These are phyloP conservation scores for Cephus sareptanus DNA, from an alignment of 2,888 invertebrate genomes.

Conservation along the genomic window DNA sequence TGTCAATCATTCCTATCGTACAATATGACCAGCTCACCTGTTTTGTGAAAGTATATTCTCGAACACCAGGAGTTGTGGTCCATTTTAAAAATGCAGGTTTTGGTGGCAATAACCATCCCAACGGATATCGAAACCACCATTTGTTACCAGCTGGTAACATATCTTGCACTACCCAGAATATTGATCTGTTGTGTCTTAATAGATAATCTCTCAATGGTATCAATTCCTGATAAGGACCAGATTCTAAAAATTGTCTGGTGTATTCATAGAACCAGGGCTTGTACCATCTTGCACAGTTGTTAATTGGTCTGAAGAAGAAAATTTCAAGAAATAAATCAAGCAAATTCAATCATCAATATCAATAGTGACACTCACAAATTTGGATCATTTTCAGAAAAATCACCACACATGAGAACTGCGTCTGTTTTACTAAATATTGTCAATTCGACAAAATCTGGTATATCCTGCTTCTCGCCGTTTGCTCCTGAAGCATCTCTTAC, in stretches of 20 bases:
- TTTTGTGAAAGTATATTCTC: constrained; percentile 77
- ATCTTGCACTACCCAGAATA: constrained; percentile 80
- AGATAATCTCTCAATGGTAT: constrained; percentile 76
- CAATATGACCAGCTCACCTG: constrained; percentile 57
- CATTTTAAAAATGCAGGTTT: constrained; percentile 80
- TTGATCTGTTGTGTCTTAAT: constrained; percentile 74
- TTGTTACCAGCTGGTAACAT: constrained; percentile 80
- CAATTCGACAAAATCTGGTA: constrained; percentile 75
- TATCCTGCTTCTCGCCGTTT: constrained; percentile 64
- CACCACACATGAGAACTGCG: constrained; percentile 76
- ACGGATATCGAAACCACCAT: constrained; percentile 71
- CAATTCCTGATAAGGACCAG: constrained; percentile 70
- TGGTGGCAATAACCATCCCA: constrained; percentile 78
- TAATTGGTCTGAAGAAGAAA: constrained; percentile 54
- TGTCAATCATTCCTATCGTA: neutral
- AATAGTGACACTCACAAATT: constrained; percentile 46
- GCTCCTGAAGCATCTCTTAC: constrained; percentile 73
- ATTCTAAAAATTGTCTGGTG: constrained; percentile 70
- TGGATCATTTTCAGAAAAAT: constrained; percentile 72
- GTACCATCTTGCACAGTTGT: constrained; percentile 73
- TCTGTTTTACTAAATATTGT: constrained; percentile 74
- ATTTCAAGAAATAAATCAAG: neutral
- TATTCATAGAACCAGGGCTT: constrained; percentile 81
- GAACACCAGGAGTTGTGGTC: constrained; percentile 76
- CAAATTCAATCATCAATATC: neutral